These are phyloP conservation scores for Montipora efflorescens DNA, from an alignment of 64 coral and sea anemone species.

Conservation along the genomic window DNA sequence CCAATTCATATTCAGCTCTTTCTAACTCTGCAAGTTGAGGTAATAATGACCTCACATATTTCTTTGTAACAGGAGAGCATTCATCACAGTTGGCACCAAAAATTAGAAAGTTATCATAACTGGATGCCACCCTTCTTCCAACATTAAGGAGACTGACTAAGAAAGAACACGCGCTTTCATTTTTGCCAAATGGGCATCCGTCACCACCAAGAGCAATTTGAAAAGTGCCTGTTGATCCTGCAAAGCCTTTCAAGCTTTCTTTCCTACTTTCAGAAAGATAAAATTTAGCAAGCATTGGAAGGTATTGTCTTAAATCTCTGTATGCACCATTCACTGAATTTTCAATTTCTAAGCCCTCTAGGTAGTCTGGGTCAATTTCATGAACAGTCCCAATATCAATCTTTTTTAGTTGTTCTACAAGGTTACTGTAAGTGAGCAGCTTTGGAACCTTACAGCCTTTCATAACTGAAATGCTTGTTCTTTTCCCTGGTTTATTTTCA, in stretches of 20 bases:
- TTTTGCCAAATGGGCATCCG: constrained; percentile 81
- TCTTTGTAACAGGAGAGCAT: constrained; percentile 68
- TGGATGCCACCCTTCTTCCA: constrained; percentile 79
- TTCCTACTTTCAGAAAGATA: constrained; percentile 73
- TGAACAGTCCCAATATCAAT: too few species aligned
- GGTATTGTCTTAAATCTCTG: constrained; percentile 75
- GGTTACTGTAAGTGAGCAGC: too few species aligned
- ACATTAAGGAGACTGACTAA: constrained; percentile 82
- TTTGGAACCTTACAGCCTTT: too few species aligned
- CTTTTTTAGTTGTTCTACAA: too few species aligned
- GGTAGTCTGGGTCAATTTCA: too few species aligned
- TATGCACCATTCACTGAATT: constrained; percentile 25
- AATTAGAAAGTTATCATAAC: constrained; percentile 76
- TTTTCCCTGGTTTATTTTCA: too few species aligned
- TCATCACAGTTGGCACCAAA: constrained; percentile 93
- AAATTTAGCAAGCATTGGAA: constrained; percentile 73
- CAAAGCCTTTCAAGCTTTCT: constrained; percentile 78
- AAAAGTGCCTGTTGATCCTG: constrained; percentile 84
- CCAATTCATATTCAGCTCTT: not conserved
- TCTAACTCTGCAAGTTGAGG: not conserved
- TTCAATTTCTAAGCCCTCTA: too few species aligned
- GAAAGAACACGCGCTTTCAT: constrained; percentile 78
- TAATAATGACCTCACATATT: constrained; percentile 58
- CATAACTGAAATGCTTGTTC: too few species aligned
- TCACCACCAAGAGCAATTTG: constrained; percentile 83